These are phyloP conservation scores for Ladona fulva DNA, from an alignment of 1,140 invertebrate species.

Conservation along the genomic window DNA sequence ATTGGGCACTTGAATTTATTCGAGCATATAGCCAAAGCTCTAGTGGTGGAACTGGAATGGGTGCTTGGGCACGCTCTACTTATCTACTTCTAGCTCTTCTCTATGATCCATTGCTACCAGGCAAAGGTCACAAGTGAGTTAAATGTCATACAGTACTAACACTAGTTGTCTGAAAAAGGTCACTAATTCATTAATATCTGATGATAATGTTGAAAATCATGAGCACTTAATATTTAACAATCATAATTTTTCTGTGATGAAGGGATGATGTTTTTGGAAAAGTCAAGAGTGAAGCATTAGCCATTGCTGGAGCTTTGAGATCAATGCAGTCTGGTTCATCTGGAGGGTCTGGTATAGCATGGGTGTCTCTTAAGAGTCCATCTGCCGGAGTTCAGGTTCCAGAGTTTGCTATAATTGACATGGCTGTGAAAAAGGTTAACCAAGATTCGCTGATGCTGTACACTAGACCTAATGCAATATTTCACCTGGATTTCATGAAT, in stretches of 20 bases:
- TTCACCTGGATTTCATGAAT: slow-evolving; percentile 74
- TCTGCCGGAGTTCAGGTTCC: slow-evolving; percentile 20
- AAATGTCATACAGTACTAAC: too few relatives aligned
- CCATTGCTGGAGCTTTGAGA: neutral
- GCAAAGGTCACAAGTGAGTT: slow-evolving; percentile 44
- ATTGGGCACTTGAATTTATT: slow-evolving; percentile 52
- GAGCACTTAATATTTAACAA: neutral
- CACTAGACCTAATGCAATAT: slow-evolving; percentile 51
- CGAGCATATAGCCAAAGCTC: slow-evolving; percentile 57
- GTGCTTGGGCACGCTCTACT: slow-evolving; percentile 20
- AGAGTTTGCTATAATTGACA: slow-evolving; percentile 60
- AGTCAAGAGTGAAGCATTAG: slow-evolving; percentile 13
- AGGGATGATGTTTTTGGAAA: slow-evolving; percentile 10
- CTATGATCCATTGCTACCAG: slow-evolving; percentile 46
- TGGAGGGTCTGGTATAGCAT: slow-evolving; percentile 1
- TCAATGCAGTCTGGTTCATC: slow-evolving; percentile 12
- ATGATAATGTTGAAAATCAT: too few relatives aligned
- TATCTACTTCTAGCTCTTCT: slow-evolving; percentile 46
- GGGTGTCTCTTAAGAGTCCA: slow-evolving; percentile 13
- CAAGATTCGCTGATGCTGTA: slow-evolving; percentile 59
- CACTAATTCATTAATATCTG: too few relatives aligned
- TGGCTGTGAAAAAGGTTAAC: slow-evolving; percentile 58
- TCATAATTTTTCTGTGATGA: neutral
- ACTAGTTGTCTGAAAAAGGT: too few relatives aligned
- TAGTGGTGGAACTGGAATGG: slow-evolving; percentile 54